These are phyloP conservation scores for Dysmachus trigonus DNA, from an alignment of 2,888 invertebrate species.

Conservation along the genomic window DNA sequence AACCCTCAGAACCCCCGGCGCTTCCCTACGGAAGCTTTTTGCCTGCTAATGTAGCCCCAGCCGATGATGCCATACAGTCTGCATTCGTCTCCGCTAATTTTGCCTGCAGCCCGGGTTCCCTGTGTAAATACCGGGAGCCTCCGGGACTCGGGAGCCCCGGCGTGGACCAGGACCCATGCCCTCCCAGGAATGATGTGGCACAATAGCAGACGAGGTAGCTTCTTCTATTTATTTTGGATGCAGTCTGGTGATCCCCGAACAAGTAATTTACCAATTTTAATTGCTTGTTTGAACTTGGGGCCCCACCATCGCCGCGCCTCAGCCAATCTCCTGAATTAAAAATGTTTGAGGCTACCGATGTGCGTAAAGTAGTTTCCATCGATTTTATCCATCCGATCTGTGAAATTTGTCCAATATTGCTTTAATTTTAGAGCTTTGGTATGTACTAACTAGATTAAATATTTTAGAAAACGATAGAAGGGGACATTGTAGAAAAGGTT, in stretches of 20 bases:
- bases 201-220: constrained; percentile 32
- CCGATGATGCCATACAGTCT: background rate
- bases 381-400: background rate
- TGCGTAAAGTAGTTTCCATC: background rate
- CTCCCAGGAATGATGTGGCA: constrained; percentile 6
- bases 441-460: background rate
- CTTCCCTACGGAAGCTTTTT: background rate
- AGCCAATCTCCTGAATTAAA: background rate
- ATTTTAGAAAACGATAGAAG: too few relatives aligned
- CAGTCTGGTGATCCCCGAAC: constrained; percentile 37
- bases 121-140: constrained; percentile 9
- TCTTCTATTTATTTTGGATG: constrained; percentile 39
- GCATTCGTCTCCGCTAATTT: constrained; percentile 36
- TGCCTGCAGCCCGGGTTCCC: constrained; percentile 12
- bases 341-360: background rate
- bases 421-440: background rate
- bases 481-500: too few relatives aligned
- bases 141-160: background rate
- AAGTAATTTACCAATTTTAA: constrained; percentile 35
- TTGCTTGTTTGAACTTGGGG: constrained; percentile 28
- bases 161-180: background rate
- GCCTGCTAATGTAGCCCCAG: constrained; percentile 6
- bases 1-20: background rate
- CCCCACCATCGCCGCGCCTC: background rate
- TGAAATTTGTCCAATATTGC: background rate